Percentiles rank a stretch among this genome's conserved stretches.
phyloP scores from a whole-genome alignment of 2,113 vertebrate genomes.

The Acrocephalus kingi region DNA sequence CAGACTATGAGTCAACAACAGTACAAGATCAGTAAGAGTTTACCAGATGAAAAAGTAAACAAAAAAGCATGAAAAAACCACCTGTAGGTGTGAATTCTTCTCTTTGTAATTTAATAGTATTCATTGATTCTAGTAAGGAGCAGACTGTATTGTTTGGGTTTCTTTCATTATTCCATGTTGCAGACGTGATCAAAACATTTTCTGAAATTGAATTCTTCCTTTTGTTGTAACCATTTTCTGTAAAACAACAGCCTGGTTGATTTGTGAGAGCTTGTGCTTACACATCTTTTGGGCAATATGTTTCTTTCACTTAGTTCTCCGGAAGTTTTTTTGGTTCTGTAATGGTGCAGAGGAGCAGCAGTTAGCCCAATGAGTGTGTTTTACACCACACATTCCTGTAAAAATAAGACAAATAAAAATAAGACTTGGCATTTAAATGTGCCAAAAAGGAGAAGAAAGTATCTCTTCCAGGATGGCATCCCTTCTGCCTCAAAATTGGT shows the following conservation, averaged over 20 bases:
- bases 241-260: background rate
- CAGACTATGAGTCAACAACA: background rate
- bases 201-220: background rate
- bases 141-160: background rate
- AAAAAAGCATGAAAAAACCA: background rate
- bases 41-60: background rate
- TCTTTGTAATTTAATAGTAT: background rate
- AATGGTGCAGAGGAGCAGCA: background rate
- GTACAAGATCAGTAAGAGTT: background rate
- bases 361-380: background rate
- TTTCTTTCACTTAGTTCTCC: background rate
- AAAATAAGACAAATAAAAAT: background rate
- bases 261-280: background rate
- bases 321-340: background rate
- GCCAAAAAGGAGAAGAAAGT: background rate
- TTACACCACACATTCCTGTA: background rate
- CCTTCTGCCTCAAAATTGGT: background rate
- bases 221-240: background rate
- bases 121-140: background rate
- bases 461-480: background rate
- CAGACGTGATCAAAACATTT: slow-evolving; percentile 12
- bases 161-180: background rate
- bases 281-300: background rate
- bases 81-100: background rate
- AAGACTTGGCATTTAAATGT: background rate